Conservation (phyloP, 1,140 invertebrate species). For the Brachionus asplanchnoidis region DNA sequence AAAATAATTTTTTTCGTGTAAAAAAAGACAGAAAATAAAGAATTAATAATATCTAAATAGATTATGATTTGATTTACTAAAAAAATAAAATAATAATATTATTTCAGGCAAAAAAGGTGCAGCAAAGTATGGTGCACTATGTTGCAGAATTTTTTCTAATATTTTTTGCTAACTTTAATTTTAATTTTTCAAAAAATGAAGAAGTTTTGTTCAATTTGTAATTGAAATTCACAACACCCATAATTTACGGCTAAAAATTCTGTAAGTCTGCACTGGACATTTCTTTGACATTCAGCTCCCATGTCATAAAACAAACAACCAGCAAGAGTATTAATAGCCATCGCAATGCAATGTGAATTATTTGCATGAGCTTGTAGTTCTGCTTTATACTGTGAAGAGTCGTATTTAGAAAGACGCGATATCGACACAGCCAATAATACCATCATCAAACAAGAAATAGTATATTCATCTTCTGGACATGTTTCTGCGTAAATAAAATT, state of each 20-base stretch:
- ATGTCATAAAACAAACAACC: constrained; percentile 89
- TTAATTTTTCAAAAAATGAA: no score
- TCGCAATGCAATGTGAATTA: constrained; percentile 92
- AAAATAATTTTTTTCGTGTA: no score
- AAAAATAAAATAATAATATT: no score
- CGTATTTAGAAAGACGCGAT: constrained; percentile 84
- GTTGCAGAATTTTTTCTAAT: no score
- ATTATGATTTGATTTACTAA: no score
- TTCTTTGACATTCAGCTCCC: constrained; percentile 81
- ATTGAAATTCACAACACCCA: no score
- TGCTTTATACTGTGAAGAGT: constrained; percentile 69
- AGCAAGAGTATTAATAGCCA: constrained; percentile 86
- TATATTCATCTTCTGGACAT: constrained; percentile 79
- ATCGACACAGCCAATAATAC: constrained; percentile 97
- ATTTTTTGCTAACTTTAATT: no score
- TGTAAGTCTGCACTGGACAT: constrained; percentile 75
- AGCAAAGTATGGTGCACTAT: no score
- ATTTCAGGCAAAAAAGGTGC: no score
- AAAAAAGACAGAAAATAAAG: no score
- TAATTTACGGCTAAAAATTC: constrained; percentile 85
- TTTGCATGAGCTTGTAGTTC: constrained; percentile 83
- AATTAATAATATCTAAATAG: no score
- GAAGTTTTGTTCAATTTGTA: no score
- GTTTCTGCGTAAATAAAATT: constrained; percentile 44
- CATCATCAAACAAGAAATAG: constrained; percentile 89